phyloP scores from a whole-genome alignment of 2,888 invertebrate genomes.

The Agrochola circellaris region DNA sequence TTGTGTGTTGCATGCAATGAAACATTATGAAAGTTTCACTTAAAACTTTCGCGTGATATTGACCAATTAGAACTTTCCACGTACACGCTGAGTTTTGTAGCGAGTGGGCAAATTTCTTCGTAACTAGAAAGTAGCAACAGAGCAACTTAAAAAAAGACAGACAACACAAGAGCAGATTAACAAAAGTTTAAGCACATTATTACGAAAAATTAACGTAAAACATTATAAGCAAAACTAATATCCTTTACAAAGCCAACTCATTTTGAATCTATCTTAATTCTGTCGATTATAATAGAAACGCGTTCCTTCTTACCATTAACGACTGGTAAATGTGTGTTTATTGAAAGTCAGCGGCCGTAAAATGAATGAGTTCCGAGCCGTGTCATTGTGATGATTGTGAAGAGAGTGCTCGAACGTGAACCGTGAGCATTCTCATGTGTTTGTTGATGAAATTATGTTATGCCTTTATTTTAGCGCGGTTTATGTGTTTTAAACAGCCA shows the following conservation, averaged over 20 bases:
- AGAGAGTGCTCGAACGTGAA: constrained; percentile 2
- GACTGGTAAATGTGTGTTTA: constrained; percentile 21
- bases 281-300: background rate
- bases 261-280: background rate
- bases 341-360: constrained; percentile 40
- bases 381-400: constrained; percentile 25
- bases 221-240: background rate
- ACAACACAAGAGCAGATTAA: background rate
- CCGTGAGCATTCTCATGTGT: constrained; percentile 1
- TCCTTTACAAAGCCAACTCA: background rate
- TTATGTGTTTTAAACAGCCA: background rate
- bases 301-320: constrained; percentile 20
- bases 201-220: too few relatives aligned
- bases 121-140: constrained; percentile 7
- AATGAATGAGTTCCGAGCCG: constrained; percentile 40
- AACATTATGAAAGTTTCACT: constrained; percentile 13
- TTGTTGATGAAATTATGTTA: constrained; percentile 17
- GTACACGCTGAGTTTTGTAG: constrained; percentile 1
- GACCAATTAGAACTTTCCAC: constrained; percentile 29
- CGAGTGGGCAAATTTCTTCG: background rate
- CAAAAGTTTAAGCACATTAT: background rate
- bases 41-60: constrained; percentile 18
- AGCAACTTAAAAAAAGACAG: too few relatives aligned
- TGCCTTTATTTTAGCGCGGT: background rate
- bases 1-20: constrained; percentile 8